Evolutionary conservation across 2,797 vertebrate genomes (phyloP).

Genomic region (Hippocampus kuda): DNA sequence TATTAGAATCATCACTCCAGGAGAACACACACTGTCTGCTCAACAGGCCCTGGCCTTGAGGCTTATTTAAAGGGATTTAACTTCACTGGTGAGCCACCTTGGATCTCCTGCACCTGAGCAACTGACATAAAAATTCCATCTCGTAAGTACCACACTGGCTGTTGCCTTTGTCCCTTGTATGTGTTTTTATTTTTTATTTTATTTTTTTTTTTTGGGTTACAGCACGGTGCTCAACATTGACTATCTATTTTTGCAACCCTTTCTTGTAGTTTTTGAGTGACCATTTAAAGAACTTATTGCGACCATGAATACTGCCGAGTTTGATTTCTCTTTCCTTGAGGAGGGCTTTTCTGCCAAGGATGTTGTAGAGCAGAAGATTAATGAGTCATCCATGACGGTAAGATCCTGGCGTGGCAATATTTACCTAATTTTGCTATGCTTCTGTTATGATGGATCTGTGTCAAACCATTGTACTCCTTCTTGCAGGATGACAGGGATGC

Average conservation of each 20-base stretch:
- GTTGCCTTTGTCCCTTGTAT: background rate
- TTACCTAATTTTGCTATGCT: background rate
- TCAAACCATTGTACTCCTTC: background rate
- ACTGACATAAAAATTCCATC: slow-evolving; percentile 48
- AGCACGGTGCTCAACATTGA: background rate
- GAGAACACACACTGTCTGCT: slow-evolving; percentile 60
- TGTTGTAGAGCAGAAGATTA: slow-evolving; percentile 90
- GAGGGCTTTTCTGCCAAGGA: slow-evolving; percentile 93
- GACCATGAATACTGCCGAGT: slow-evolving; percentile 68
- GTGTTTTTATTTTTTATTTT: too few species aligned
- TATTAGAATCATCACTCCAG: slow-evolving; percentile 59
- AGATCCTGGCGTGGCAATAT: slow-evolving; percentile 31
- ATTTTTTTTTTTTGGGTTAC: too few species aligned
- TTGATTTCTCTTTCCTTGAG: slow-evolving; percentile 84
- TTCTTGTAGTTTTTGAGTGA: slow-evolving; percentile 55
- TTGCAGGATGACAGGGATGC: slow-evolving; percentile 91
- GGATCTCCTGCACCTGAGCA: slow-evolving; percentile 56
- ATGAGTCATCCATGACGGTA: slow-evolving; percentile 84
- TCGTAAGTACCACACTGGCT: slow-evolving; percentile 56
- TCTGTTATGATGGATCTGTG: background rate
- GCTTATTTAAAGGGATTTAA: slow-evolving; percentile 69
- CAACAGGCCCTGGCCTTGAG: slow-evolving; percentile 63
- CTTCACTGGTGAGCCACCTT: slow-evolving; percentile 69
- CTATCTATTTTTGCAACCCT: background rate
- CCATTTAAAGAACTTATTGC: slow-evolving; percentile 35